Percentiles rank a stretch among this genome's conserved stretches.
These are phyloP conservation scores for Dione vanillae DNA, from an alignment of 2,888 invertebrate genomes.

Conservation along the genomic window DNA sequence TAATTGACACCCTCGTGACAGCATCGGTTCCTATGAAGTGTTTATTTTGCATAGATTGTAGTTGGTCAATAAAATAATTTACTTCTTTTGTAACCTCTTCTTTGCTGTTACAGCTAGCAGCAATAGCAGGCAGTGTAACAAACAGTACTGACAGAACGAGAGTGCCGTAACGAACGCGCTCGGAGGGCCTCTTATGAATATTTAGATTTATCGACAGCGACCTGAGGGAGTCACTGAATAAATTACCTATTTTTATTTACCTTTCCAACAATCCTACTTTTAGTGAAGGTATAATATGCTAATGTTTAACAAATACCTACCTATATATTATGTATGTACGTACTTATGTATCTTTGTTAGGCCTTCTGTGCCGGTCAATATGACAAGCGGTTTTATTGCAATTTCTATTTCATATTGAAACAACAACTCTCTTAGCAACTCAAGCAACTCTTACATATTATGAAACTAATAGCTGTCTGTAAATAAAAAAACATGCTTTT, in stretches of 20 bases:
- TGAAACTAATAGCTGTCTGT: too few species aligned
- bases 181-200: constrained; percentile 58
- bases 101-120: background rate
- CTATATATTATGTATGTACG: background rate
- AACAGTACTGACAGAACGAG: constrained; percentile 22
- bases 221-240: constrained; percentile 56
- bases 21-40: background rate
- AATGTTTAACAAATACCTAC: background rate
- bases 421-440: too few species aligned
- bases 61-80: too few species aligned
- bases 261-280: constrained; percentile 25
- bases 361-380: background rate
- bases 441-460: too few species aligned
- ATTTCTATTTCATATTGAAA: background rate
- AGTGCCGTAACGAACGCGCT: constrained; percentile 55
- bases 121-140: background rate
- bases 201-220: constrained; percentile 65
- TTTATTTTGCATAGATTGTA: too few species aligned
- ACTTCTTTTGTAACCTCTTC: background rate
- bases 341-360: background rate
- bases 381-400: background rate
- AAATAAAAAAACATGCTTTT: too few species aligned
- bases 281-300: constrained; percentile 2
- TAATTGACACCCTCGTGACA: too few species aligned
- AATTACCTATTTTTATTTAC: constrained; percentile 60